These are phyloP conservation scores for Lipotes vexillifer DNA, from an alignment of 2,113 vertebrate genomes.

Conservation along the genomic window DNA sequence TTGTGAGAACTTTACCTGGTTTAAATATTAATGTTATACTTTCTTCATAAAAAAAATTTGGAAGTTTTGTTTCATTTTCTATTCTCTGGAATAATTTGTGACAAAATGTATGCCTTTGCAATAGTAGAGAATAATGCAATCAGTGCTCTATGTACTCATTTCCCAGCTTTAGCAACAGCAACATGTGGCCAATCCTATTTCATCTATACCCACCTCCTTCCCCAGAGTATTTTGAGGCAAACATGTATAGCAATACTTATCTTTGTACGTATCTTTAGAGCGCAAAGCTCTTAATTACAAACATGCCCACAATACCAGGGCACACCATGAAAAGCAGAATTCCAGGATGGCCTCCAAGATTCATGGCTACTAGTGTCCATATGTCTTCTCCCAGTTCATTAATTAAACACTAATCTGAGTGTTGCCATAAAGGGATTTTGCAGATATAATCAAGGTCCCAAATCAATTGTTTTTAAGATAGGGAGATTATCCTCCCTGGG, in stretches of 20 bases:
- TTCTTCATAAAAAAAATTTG: background rate
- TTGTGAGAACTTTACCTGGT: background rate
- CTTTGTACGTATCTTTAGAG: background rate
- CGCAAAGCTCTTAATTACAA: background rate
- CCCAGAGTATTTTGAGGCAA: background rate
- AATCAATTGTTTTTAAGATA: background rate
- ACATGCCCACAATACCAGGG: background rate
- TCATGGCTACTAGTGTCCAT: background rate
- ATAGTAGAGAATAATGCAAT: background rate
- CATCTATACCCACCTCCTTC: background rate
- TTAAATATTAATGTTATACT: background rate
- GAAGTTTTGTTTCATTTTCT: background rate
- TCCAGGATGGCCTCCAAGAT: background rate
- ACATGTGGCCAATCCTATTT: background rate
- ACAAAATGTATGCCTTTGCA: background rate
- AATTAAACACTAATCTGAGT: background rate
- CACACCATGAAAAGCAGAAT: background rate
- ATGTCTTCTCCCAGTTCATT: background rate
- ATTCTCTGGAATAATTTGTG: background rate
- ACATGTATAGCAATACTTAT: background rate
- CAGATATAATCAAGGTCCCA: background rate
- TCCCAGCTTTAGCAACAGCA: background rate
- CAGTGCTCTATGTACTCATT: background rate
- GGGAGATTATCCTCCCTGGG: background rate
- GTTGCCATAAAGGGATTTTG: background rate